Percentiles rank a stretch among this genome's conserved stretches.
Evolutionary conservation across 92 coral and sea anemone species (phyloP).

Genomic region (Porites cylindrica): DNA sequence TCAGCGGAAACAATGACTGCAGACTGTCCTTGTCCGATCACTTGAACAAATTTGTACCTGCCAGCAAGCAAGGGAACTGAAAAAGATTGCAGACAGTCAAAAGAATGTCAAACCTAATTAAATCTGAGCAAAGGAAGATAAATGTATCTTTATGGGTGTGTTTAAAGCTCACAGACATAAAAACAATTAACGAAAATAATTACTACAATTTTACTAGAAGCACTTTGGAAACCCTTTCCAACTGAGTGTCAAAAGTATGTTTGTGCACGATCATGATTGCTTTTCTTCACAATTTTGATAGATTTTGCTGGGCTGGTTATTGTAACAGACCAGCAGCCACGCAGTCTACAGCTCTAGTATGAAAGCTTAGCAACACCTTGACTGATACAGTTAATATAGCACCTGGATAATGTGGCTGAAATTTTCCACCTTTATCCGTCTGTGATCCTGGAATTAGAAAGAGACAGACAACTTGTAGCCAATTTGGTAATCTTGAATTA

Average conservation of each 20-base stretch:
- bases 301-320: too few species aligned
- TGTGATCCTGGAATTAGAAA: constrained; percentile 35
- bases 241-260: too few species aligned
- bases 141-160: background rate
- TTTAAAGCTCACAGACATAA: too few species aligned
- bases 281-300: too few species aligned
- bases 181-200: too few species aligned
- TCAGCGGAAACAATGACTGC: constrained; percentile 82
- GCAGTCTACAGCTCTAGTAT: too few species aligned
- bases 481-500: too few species aligned
- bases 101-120: background rate
- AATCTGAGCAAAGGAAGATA: background rate
- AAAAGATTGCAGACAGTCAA: background rate
- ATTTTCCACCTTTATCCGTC: constrained; percentile 59
- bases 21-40: constrained; percentile 91
- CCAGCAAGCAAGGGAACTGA: constrained; percentile 85
- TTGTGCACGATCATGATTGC: too few species aligned
- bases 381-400: background rate
- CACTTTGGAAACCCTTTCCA: too few species aligned
- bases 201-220: too few species aligned
- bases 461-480: background rate
- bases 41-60: constrained; percentile 80
- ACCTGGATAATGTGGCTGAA: constrained; percentile 67
- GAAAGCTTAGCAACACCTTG: background rate
- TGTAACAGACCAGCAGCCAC: too few species aligned